Conservation (phyloP, 2,888 invertebrate genomes). For the Fragum fragum region DNA sequence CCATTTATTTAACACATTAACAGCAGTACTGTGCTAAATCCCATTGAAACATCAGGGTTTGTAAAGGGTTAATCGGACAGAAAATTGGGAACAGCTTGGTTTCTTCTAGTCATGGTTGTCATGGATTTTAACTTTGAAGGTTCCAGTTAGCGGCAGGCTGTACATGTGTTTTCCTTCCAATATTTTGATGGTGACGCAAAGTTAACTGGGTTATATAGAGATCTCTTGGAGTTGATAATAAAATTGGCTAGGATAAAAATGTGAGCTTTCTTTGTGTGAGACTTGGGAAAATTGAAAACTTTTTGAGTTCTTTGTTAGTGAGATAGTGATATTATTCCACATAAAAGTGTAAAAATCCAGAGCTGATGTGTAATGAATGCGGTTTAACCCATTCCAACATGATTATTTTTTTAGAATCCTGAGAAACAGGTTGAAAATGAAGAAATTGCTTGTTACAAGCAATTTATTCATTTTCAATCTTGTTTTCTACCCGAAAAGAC, state of each 20-base stretch:
- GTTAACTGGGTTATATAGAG: slow-evolving; percentile 13
- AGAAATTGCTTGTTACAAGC: no score
- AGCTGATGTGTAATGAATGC: no score
- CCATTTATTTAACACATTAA: no score
- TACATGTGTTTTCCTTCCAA: neutral
- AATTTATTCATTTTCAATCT: no score
- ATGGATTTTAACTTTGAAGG: neutral
- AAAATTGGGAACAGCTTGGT: slow-evolving; percentile 20
- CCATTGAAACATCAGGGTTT: neutral
- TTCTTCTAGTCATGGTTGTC: slow-evolving; percentile 21
- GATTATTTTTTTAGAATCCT: no score
- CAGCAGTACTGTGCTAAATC: no score
- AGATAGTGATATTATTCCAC: no score
- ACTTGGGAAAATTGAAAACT: neutral
- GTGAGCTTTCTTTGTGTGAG: slow-evolving; percentile 25
- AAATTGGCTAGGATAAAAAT: slow-evolving; percentile 9
- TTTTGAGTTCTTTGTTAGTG: neutral
- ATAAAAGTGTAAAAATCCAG: no score
- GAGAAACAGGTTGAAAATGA: no score
- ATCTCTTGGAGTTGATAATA: no score
- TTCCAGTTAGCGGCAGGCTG: neutral
- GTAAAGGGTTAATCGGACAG: slow-evolving; percentile 12
- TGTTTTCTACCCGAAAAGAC: no score
- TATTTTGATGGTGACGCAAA: slow-evolving; percentile 31
- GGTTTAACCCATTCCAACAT: no score